Base-by-base conservation (phyloP, 2,113 vertebrate species). In the Arothron firmamentum region DNA sequence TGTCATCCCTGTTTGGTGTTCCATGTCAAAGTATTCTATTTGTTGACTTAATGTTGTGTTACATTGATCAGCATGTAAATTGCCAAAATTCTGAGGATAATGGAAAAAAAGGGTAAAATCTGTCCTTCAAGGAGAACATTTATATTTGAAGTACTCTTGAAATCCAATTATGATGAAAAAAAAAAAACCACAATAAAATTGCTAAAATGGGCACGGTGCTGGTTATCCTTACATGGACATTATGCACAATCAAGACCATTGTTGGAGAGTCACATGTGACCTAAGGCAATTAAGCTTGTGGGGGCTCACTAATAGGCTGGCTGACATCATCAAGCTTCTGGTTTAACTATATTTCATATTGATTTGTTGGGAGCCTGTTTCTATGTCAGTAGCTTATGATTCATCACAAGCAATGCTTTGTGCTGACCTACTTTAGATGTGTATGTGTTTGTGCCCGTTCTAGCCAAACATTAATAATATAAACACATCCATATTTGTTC, bases 371-470 rank as follows among this genome's bases (percentile, higher is more conserved):
- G 45, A 67, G 31, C 42, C 41, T 49, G 28, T 62, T 72, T 69
- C 31, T 65, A 58, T 56, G 54, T 62, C 11, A 12, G 47, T 15
- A 55, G 58, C 56, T 61, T 72, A 75, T 73, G 71, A 81, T 77
- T 82, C 68, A 70, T 67, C 52, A 16, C 63, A 56, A 68, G 72
- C 41, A 47, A 74, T 25, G 56, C 23, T 66, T 66, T 55, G 48
- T 45, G 59, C 56, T 85, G 84, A 83, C 78, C 78, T 70, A 73
- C 8, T 77, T 81, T 71, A 52, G 55, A 38, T 46, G 47, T 55
- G 62, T 67, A 21, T n/a, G 58, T 18, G 65, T 60, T 53, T 48
- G 19, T 66, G 66, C 54, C n/a, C 64, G 70, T 58, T 50, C 6
- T 23, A 23, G 21, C 21, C 21, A 23, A 23, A 23, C 21, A 23